Percentiles rank a stretch among this genome's conserved stretches.
Evolutionary conservation across 2,113 vertebrate species (phyloP).

Genomic region (Crocuta crocuta): DNA sequence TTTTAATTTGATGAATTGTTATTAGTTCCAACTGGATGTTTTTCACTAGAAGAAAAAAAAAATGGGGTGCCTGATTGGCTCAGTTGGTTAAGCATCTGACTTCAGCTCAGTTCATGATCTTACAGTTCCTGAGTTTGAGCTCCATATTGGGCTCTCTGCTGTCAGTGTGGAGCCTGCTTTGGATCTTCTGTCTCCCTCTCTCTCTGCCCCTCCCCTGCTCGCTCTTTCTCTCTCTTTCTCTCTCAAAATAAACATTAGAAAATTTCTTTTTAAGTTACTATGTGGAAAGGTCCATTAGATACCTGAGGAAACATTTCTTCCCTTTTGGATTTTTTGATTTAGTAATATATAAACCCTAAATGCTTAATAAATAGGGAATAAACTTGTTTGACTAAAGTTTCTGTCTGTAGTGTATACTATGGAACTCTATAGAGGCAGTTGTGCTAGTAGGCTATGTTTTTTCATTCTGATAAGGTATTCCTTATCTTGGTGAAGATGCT

Average conservation of each 20-base stretch:
- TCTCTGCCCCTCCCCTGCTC: no score
- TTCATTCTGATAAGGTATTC: not conserved
- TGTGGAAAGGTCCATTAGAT: not conserved
- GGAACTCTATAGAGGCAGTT: not conserved
- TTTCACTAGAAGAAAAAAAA: not conserved
- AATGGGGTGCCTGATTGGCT: no score
- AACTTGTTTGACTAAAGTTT: constrained; percentile 11
- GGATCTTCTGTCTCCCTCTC: no score
- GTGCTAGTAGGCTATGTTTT: not conserved
- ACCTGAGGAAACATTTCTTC: not conserved
- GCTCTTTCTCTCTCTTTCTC: no score
- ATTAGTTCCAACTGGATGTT: not conserved
- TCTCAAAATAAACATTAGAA: no score
- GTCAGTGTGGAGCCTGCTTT: no score
- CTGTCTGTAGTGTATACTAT: not conserved
- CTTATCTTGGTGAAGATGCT: not conserved
- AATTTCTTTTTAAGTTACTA: not conserved
- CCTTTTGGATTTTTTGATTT: constrained; percentile 14
- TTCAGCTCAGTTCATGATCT: no score
- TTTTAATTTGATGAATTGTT: constrained; percentile 40
- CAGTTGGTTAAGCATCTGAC: no score
- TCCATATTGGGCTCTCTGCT: no score
- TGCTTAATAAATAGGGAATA: constrained; percentile 18
- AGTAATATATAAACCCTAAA: constrained; percentile 9
- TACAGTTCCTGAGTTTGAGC: no score